Conservation (phyloP, 2,888 invertebrate genomes). For the Thecocarcelia acutangulata region DNA sequence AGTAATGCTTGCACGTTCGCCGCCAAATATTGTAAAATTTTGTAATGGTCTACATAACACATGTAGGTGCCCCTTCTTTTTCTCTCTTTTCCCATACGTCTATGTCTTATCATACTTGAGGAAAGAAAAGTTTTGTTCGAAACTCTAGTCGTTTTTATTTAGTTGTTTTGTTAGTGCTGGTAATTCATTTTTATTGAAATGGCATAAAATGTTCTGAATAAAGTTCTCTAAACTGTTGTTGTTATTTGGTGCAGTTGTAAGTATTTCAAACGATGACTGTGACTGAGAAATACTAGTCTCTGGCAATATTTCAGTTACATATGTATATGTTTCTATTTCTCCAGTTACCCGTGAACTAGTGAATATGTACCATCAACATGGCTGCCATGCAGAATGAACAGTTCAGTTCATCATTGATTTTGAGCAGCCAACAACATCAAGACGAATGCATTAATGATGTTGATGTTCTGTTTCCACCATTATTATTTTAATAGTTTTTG, state of each 20-base stretch:
- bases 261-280: slow-evolving; percentile 38
- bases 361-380: slow-evolving; percentile 33
- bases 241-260: slow-evolving; percentile 33
- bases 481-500: slow-evolving; percentile 39
- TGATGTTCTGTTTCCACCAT: slow-evolving; percentile 32
- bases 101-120: slow-evolving; percentile 27
- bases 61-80: not conserved
- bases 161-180: slow-evolving; percentile 72
- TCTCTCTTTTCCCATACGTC: not conserved
- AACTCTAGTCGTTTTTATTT: slow-evolving; percentile 63
- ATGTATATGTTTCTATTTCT: slow-evolving; percentile 26
- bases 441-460: slow-evolving; percentile 45
- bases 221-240: slow-evolving; percentile 17
- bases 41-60: too few species aligned
- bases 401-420: slow-evolving; percentile 40
- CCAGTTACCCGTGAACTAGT: slow-evolving; percentile 7
- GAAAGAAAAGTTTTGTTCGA: slow-evolving; percentile 54
- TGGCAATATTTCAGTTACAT: slow-evolving; percentile 57
- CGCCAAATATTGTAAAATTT: too few species aligned
- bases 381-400: slow-evolving; percentile 19
- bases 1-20: too few species aligned
- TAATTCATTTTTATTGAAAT: slow-evolving; percentile 81
- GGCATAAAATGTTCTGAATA: slow-evolving; percentile 75
- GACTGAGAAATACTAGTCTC: slow-evolving; percentile 17
- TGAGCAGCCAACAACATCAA: not conserved